phyloP scores from a whole-genome alignment of 2,797 vertebrate genomes.

The Neomorphus geoffroyi region DNA sequence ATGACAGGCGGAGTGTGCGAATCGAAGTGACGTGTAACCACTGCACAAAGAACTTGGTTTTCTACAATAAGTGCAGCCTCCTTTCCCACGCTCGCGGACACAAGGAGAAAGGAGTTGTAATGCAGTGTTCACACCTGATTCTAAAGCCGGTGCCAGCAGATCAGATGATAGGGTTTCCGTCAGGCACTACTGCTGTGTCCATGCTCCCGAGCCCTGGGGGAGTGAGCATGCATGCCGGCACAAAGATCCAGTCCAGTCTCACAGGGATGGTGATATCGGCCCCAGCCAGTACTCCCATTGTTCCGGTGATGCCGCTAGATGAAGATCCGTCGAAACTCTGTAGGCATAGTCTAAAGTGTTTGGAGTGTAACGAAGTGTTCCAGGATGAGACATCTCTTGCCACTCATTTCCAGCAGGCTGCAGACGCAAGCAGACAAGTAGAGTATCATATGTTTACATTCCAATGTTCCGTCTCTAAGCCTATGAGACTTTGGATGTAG shows the following conservation, averaged over 20 bases:
- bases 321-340: conserved; percentile 89
- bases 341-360: conserved; percentile 88
- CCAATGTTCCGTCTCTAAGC: conserved; percentile 64
- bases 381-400: conserved; percentile 90
- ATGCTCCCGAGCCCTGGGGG: conserved; percentile 59
- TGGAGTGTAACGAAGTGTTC: conserved; percentile 94
- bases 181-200: conserved; percentile 48
- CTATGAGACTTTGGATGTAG: conserved; percentile 29
- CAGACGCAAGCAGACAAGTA: conserved; percentile 90
- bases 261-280: conserved; percentile 86
- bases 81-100: conserved; percentile 94
- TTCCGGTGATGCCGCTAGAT: conserved; percentile 92
- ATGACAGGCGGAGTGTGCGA: conserved; percentile 91
- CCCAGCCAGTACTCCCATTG: conserved; percentile 82
- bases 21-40: conserved; percentile 99
- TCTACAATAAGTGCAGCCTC: conserved; percentile 98
- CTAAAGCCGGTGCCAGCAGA: conserved; percentile 94
- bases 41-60: conserved; percentile 92
- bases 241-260: conserved; percentile 77
- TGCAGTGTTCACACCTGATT: conserved; percentile 96
- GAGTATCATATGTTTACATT: conserved; percentile 78
- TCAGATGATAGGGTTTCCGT: conserved; percentile 88
- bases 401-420: conserved; percentile 92
- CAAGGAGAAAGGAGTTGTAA: conserved; percentile 93
- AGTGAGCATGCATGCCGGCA: conserved; percentile 61